Evolutionary conservation across 2,888 invertebrate species (phyloP).

Genomic region (Apodemia mormo): DNA sequence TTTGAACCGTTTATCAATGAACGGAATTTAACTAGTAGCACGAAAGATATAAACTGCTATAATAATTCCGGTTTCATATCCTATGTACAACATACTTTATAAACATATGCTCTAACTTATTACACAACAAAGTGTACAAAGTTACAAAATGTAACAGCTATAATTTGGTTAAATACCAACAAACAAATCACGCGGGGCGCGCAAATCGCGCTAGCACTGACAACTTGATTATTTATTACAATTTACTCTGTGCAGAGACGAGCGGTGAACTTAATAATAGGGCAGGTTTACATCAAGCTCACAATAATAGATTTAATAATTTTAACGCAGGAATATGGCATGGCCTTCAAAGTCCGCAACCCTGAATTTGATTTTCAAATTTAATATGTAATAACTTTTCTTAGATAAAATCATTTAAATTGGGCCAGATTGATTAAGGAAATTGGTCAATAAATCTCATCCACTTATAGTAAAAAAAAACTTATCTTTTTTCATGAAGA

Average conservation of each 20-base stretch:
- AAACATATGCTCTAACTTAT: neutral
- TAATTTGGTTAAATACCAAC: constrained; percentile 18
- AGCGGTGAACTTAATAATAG: constrained; percentile 13
- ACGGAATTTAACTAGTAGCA: no score
- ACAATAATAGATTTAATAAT: neutral
- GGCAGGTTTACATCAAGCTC: neutral
- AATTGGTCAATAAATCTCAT: no score
- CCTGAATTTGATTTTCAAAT: no score
- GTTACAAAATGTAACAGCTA: constrained; percentile 15
- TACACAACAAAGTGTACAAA: constrained; percentile 5
- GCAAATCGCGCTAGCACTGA: constrained; percentile 13
- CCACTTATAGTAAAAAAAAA: no score
- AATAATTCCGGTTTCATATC: no score
- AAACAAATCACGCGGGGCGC: constrained; percentile 1
- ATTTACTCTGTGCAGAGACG: constrained; percentile 14
- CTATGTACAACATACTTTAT: neutral
- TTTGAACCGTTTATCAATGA: no score
- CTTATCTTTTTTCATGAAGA: no score
- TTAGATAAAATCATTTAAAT: no score
- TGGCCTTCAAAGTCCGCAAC: no score
- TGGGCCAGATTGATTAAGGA: no score
- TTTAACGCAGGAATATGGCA: neutral
- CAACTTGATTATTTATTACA: constrained; percentile 18
- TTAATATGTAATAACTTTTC: no score
- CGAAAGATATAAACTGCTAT: no score